Conservation (phyloP, 2,113 vertebrate species). For the Empidonax traillii region DNA sequence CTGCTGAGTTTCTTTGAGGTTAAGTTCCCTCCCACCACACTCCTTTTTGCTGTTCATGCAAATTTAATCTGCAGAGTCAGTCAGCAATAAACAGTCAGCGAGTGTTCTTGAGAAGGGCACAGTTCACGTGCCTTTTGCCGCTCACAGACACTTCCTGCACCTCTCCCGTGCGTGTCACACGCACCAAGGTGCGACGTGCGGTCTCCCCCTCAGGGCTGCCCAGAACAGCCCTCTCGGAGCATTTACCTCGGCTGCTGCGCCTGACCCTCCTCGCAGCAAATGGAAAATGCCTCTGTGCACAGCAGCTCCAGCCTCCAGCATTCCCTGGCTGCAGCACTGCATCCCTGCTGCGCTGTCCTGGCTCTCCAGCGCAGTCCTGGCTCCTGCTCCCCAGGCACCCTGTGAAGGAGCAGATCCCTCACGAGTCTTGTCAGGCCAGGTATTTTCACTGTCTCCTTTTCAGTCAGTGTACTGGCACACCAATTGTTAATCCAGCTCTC, state of each 20-base stretch:
- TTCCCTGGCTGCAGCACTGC: not conserved
- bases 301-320: not conserved
- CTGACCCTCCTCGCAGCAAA: not conserved
- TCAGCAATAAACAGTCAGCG: not conserved
- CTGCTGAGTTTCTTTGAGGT: slow-evolving; percentile 21
- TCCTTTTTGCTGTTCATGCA: slow-evolving; percentile 35
- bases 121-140: not conserved
- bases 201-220: not conserved
- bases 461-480: not conserved
- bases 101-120: not conserved
- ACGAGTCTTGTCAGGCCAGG: not conserved
- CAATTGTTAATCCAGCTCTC: not conserved
- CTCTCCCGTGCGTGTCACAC: not conserved
- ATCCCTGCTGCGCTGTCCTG: not conserved
- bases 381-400: fast-evolving
- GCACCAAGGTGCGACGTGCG: not conserved
- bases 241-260: fast-evolving
- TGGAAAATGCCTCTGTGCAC: not conserved
- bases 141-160: not conserved
- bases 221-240: not conserved
- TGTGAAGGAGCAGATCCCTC: not conserved
- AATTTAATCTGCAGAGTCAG: slow-evolving; percentile 14
- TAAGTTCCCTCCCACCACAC: not conserved
- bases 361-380: not conserved
- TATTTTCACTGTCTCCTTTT: not conserved